Conservation (phyloP, 1,140 invertebrate species). For the Bombus ignitus region DNA sequence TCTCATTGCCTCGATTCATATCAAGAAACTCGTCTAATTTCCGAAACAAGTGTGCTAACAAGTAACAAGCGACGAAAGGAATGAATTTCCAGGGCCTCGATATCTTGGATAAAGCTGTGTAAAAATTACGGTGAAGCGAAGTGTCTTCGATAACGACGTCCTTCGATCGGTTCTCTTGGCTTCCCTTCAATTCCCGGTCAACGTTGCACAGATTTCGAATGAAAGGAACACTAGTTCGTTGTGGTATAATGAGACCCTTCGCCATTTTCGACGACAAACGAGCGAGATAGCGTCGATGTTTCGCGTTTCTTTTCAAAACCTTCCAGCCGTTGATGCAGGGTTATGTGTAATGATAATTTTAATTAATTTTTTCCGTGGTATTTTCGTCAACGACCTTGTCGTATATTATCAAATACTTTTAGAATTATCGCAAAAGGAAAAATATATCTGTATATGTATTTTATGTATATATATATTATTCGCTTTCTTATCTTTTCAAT, state of each 20-base stretch:
- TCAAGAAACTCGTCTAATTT: not conserved
- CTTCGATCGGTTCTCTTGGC: not conserved
- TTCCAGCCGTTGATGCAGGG: not conserved
- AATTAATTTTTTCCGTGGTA: conserved; percentile 5
- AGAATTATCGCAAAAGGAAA: too few species aligned
- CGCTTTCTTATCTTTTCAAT: too few species aligned
- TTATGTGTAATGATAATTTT: not conserved
- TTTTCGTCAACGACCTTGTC: too few species aligned
- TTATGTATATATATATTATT: too few species aligned
- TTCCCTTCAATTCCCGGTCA: not conserved
- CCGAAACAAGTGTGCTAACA: not conserved
- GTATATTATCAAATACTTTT: not conserved
- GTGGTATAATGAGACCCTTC: not conserved
- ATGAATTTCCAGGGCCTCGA: not conserved
- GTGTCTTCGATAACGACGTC: not conserved
- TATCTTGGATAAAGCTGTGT: too few species aligned
- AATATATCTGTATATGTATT: too few species aligned
- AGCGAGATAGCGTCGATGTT: not conserved
- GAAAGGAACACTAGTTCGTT: not conserved
- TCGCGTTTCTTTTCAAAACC: conserved; percentile 16
- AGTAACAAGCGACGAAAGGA: not conserved
- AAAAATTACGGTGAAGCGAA: not conserved
- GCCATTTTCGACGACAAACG: not conserved
- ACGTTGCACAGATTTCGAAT: not conserved
- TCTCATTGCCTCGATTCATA: not conserved